Evolutionary conservation across 2,113 vertebrate genomes (phyloP), one percentile per base, ranked within the genome.

Genomic region (Bubalus kerabau): DNA sequence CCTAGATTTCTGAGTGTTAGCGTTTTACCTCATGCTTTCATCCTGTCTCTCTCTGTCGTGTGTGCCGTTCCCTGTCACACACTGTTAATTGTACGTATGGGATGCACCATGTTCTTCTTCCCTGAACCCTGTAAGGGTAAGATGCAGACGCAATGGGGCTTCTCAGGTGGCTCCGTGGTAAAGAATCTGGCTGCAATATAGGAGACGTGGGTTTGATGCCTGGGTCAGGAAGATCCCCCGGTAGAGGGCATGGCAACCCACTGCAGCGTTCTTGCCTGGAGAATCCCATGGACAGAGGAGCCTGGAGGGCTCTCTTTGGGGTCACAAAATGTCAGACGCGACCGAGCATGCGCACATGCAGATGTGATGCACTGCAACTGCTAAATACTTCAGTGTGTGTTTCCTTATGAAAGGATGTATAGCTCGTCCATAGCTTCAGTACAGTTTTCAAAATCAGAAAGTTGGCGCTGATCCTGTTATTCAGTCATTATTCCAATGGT

Each of bases 361-460:
- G 67, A 89, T 26, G 17, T 80, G 60, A n/a, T 30, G 5, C 7
- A 1, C 24, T 16, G 84, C 56, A 54, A 59, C 26, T 78, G 15
- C 40, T 59, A 57, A 87, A 50, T 57, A 87, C 30, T 57, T 76
- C 2, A 46, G 28, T 64, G 36, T 91, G 4, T 96, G 43, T 88
- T 71, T 88, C 26, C 71, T 95, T 88, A 76, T 89, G 59, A 32
- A 80, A 78, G n/a, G 59, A 40, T 46, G 80, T 19, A 19, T 46
- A 5, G 71, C 28, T 87, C 67, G 6, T 82, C 6, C 30, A 40
- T 64, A 83, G 90, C 54, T 54, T 78, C 30, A 30, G 15, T 76
- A 57, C 13, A 71, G 4, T 94, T 97, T 96, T 86, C 57, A 81
- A 56, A 95, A 50, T 81, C 57, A 56, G 43, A 71, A 87, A 78